Conservation (phyloP, 2,888 invertebrate genomes). For the Drosophila lacicola region DNA sequence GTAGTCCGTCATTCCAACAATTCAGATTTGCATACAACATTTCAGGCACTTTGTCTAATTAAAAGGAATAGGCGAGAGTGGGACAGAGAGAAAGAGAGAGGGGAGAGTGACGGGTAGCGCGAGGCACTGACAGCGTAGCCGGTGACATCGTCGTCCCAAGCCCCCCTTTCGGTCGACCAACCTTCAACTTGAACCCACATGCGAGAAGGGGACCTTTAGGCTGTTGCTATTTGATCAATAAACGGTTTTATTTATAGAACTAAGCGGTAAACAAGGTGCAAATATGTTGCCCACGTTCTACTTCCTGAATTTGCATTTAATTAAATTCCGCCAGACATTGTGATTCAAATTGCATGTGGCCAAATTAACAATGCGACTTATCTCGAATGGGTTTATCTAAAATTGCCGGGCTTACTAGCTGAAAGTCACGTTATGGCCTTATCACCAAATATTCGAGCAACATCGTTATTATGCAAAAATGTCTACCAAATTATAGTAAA, state of each 20-base stretch:
- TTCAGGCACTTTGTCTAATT: conserved; percentile 52
- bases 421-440: conserved; percentile 42
- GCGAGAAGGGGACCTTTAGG: conserved; percentile 16
- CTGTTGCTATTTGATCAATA: conserved; percentile 75
- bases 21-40: conserved; percentile 6
- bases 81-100: background rate
- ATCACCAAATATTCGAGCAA: conserved; percentile 9
- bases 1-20: too few species aligned
- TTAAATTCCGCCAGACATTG: conserved; percentile 12
- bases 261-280: conserved; percentile 30
- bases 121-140: conserved; percentile 17
- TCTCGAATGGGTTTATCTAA: conserved; percentile 20
- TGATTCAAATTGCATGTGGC: conserved; percentile 7
- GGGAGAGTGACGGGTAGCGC: background rate
- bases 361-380: conserved; percentile 6
- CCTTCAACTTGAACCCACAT: conserved; percentile 56
- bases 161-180: background rate
- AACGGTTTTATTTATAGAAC: conserved; percentile 66
- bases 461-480: conserved; percentile 12
- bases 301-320: conserved; percentile 14
- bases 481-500: background rate
- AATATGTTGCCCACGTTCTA: conserved; percentile 14
- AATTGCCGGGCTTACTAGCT: conserved; percentile 1
- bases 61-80: conserved; percentile 15
- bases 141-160: conserved; percentile 39